phyloP scores from a whole-genome alignment of 92 coral and sea anemone species.

The Palythoa caribaeorum region DNA sequence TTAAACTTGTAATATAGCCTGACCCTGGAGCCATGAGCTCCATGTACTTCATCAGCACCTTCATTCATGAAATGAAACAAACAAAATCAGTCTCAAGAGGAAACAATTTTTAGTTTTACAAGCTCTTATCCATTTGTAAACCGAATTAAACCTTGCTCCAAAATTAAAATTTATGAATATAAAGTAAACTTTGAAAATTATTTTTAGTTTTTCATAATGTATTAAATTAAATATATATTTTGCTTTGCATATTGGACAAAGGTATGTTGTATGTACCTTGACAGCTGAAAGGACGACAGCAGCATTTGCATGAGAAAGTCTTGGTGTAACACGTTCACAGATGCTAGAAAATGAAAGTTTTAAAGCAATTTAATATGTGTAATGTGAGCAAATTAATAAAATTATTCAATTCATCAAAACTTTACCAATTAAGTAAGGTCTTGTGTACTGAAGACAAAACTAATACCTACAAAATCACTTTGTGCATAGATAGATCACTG shows the following conservation, averaged over 20 bases:
- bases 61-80: neutral
- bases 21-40: slow-evolving; percentile 94
- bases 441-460: too few species aligned
- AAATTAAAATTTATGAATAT: too few species aligned
- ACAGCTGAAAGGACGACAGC: slow-evolving; percentile 98
- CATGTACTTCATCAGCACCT: slow-evolving; percentile 99
- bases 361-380: neutral
- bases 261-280: slow-evolving; percentile 63
- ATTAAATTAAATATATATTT: too few species aligned
- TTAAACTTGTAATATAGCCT: slow-evolving; percentile 82
- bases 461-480: too few species aligned
- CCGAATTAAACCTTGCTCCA: too few species aligned
- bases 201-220: neutral
- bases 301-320: slow-evolving; percentile 99
- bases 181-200: too few species aligned
- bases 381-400: neutral
- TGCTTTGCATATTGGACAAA: neutral
- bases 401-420: neutral
- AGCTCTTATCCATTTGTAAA: neutral
- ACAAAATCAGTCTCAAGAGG: neutral
- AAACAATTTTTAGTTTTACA: neutral
- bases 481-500: too few species aligned
- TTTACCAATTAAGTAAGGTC: too few species aligned
- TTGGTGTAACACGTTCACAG: slow-evolving; percentile 99
- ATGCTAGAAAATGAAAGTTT: slow-evolving; percentile 62